Evolutionary conservation across 2,888 invertebrate genomes (phyloP).

Genomic region (Sphaerophoria rueppellii): DNA sequence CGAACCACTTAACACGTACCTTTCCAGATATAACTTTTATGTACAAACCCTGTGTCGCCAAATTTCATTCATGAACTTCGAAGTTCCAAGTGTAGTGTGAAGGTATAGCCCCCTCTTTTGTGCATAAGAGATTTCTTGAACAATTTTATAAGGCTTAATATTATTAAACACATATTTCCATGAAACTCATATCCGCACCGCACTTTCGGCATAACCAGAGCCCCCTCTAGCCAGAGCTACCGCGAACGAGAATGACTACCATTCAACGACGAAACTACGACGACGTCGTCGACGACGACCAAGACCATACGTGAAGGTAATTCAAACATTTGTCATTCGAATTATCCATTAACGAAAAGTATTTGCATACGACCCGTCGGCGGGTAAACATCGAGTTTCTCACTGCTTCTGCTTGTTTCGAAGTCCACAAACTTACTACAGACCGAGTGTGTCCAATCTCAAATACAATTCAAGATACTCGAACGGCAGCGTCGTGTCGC

Average conservation of each 20-base stretch:
- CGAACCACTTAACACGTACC: neutral
- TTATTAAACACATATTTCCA: constrained; percentile 45
- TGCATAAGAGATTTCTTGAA: neutral
- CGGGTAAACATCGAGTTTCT: constrained; percentile 65
- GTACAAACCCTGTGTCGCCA: constrained; percentile 2
- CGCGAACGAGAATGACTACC: neutral
- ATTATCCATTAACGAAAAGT: constrained; percentile 69
- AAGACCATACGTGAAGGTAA: constrained; percentile 63
- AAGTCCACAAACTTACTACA: neutral
- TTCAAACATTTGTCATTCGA: constrained; percentile 69
- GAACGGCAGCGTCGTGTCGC: neutral
- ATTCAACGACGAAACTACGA: neutral
- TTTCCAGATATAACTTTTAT: neutral
- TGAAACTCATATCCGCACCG: constrained; percentile 46
- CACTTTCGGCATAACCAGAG: constrained; percentile 40
- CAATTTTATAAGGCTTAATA: constrained; percentile 9
- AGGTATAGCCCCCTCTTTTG: constrained; percentile 4
- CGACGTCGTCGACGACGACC: constrained; percentile 9
- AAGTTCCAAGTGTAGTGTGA: neutral
- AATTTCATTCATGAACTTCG: constrained; percentile 60
- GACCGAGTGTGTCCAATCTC: constrained; percentile 2
- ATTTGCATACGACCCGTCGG: constrained; percentile 71
- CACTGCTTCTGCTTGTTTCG: constrained; percentile 10
- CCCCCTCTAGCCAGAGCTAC: neutral
- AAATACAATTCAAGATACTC: constrained; percentile 29